These are phyloP conservation scores for Meloe dianella DNA, from an alignment of 2,888 invertebrate genomes.

Conservation along the genomic window DNA sequence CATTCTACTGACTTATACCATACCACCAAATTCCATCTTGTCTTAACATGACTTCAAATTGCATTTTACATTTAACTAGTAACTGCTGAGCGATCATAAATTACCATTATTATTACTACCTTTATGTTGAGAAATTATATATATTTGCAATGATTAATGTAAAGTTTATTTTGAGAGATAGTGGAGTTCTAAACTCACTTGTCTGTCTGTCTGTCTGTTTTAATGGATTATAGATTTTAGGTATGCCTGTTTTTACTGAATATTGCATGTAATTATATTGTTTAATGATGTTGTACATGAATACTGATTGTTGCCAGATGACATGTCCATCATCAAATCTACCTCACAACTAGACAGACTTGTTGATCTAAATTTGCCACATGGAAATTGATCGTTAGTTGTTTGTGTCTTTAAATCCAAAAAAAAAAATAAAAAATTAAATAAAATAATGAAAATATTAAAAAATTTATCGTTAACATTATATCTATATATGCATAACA, in stretches of 20 bases:
- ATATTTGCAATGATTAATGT: conserved; percentile 10
- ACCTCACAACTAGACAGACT: conserved; percentile 1
- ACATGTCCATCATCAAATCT: conserved; percentile 7
- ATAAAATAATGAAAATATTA: too few relatives aligned
- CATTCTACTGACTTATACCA: not conserved
- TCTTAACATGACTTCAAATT: not conserved
- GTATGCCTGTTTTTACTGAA: conserved; percentile 2
- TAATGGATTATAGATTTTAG: conserved; percentile 7
- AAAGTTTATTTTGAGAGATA: conserved; percentile 3
- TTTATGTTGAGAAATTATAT: conserved; percentile 7
- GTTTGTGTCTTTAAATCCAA: not conserved
- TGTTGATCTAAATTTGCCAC: not conserved
- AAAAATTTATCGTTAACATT: not conserved
- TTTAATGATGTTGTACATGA: conserved; percentile 4
- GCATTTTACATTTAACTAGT: not conserved
- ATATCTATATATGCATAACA: conserved; percentile 41
- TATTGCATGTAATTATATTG: conserved; percentile 8
- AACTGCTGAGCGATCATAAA: not conserved
- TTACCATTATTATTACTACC: conserved; percentile 1
- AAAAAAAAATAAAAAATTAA: too few relatives aligned
- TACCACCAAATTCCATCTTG: too few relatives aligned
- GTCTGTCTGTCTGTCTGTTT: not conserved
- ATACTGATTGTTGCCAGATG: not conserved
- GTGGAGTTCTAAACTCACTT: not conserved
- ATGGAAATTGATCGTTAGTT: not conserved